These are phyloP conservation scores for Odontamblyopus rebecca DNA, from an alignment of 2,797 vertebrate genomes.

Conservation along the genomic window DNA sequence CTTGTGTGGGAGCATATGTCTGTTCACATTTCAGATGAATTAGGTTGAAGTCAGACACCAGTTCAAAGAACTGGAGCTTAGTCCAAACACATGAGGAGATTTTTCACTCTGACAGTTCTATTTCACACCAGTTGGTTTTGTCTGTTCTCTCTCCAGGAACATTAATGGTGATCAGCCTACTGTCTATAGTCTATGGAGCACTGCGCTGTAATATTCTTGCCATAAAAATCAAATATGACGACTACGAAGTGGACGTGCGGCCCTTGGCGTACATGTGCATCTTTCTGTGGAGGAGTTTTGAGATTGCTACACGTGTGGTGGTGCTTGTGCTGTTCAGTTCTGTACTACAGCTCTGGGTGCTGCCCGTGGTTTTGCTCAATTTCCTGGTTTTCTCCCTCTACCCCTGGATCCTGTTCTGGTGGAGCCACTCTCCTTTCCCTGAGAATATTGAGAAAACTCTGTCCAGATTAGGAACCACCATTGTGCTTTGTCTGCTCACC, in stretches of 20 bases:
- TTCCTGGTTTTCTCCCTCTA: conserved; percentile 89
- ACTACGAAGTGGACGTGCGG: conserved; percentile 87
- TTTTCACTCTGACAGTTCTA: conserved; percentile 25
- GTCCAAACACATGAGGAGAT: conserved; percentile 14
- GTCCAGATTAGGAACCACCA: conserved; percentile 89
- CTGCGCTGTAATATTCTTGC: conserved; percentile 97
- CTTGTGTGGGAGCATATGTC: conserved; percentile 10
- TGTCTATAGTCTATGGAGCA: conserved; percentile 96
- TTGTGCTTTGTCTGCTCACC: conserved; percentile 91
- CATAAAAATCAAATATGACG: conserved; percentile 96
- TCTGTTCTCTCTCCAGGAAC: conserved; percentile 73
- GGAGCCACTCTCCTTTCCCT: conserved; percentile 89
- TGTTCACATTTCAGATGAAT: conserved; percentile 36
- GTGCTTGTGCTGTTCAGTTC: conserved; percentile 96
- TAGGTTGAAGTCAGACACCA: conserved; percentile 25
- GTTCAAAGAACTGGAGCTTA: conserved; percentile 5
- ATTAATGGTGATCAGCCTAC: conserved; percentile 90
- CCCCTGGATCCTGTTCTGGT: conserved; percentile 94
- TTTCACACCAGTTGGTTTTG: conserved; percentile 35
- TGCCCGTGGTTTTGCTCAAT: conserved; percentile 86
- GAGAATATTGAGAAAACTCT: conserved; percentile 96
- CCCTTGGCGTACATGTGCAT: conserved; percentile 91
- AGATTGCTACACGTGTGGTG: conserved; percentile 90
- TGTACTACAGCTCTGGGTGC: conserved; percentile 88
- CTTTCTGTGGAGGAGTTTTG: conserved; percentile 94